phyloP scores from a whole-genome alignment of 2,113 vertebrate species.

The Hemiprocne comata region DNA sequence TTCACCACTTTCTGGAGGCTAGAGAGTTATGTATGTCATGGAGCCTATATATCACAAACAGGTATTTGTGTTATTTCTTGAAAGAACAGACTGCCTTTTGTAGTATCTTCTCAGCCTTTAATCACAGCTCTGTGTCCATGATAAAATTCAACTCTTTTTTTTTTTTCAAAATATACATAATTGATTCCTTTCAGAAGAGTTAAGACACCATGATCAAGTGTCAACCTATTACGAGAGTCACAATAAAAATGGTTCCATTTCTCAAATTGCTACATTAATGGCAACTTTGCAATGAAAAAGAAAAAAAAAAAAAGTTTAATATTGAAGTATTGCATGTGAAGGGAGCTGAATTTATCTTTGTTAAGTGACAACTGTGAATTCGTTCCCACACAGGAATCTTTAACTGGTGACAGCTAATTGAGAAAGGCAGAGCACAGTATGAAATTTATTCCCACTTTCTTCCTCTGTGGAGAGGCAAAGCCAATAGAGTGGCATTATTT shows the following conservation, averaged over 20 bases:
- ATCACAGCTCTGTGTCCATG: neutral
- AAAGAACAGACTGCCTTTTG: neutral
- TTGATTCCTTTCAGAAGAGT: neutral
- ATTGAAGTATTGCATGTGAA: neutral
- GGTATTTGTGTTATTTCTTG: neutral
- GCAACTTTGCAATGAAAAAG: neutral
- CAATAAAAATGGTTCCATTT: neutral
- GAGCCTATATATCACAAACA: neutral
- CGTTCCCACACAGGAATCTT: constrained; percentile 37
- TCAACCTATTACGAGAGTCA: neutral
- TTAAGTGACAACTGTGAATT: constrained; percentile 43
- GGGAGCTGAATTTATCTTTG: constrained; percentile 26
- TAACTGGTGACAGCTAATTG: constrained; percentile 50
- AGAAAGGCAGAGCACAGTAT: constrained; percentile 18
- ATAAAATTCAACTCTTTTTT: neutral
- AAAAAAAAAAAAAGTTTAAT: neutral
- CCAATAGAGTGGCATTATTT: constrained; percentile 24
- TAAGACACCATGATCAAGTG: neutral
- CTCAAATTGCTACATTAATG: constrained; percentile 7
- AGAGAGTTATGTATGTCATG: neutral
- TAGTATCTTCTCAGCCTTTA: neutral
- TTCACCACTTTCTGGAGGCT: neutral
- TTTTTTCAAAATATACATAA: neutral
- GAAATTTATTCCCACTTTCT: constrained; percentile 37
- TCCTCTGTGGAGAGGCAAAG: constrained; percentile 12